These are phyloP conservation scores for Dasyprocta punctata DNA, from an alignment of 2,113 vertebrate genomes.

Conservation along the genomic window DNA sequence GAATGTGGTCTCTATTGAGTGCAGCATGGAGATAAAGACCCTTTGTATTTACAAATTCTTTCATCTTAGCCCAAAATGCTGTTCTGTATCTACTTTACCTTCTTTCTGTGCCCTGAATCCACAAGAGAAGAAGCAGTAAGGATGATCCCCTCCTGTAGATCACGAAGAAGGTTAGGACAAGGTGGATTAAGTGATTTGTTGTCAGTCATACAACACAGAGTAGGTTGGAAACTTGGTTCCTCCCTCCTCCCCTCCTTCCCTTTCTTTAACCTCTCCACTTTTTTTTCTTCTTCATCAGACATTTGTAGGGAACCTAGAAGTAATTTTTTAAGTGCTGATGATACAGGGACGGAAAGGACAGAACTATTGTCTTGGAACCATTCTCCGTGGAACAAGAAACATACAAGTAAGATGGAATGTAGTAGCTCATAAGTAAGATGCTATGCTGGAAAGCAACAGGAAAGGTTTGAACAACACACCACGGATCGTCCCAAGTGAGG, in stretches of 20 bases:
- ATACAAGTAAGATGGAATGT: not conserved
- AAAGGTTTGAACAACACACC: not conserved
- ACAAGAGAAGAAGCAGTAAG: not conserved
- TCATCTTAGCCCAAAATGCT: not conserved
- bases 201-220: not conserved
- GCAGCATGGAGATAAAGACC: not conserved
- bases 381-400: not conserved
- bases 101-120: not conserved
- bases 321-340: not conserved
- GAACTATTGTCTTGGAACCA: not conserved
- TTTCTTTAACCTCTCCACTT: not conserved
- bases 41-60: constrained; percentile 16
- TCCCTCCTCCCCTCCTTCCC: not conserved
- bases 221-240: not conserved
- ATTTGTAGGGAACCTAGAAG: not conserved
- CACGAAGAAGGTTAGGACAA: not conserved
- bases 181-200: not conserved
- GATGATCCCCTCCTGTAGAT: not conserved
- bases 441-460: not conserved
- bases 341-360: not conserved
- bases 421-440: not conserved
- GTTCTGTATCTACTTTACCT: not conserved
- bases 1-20: not conserved
- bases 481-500: too few species aligned
- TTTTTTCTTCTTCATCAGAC: not conserved